Base-by-base conservation (phyloP, 2,797 vertebrate genomes). In the Enteromius mattozi region DNA sequence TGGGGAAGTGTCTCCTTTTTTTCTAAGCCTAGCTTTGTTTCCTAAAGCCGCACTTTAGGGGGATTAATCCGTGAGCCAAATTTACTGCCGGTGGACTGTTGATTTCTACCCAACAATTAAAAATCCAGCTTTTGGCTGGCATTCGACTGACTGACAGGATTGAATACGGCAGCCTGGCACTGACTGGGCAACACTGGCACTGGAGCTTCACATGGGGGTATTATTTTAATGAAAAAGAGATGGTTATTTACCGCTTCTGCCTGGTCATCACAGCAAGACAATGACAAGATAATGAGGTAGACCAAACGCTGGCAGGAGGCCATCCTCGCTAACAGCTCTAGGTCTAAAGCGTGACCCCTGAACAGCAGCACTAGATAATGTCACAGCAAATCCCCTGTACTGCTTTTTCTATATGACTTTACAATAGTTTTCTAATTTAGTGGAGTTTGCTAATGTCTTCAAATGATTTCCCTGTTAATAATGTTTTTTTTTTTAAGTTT, bases 201-300 rank as follows among this genome's bases (percentile, higher is more conserved):
- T 88, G 91, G 87, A 85, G 83, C 89, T 85, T 89, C 92, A 88
- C 90, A 94, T 92, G 92, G 91, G 91, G 91, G 89, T 94, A 92
- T 94, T 93, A 91, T 92, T 94, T 95, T 93, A 93, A 95, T 93
- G 89, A 90, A 88, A 93, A 93, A 88, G 88, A 91, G 90, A 88
- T 85, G 89, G 88, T 91, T 91, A 93, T 94, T 94, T 91, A 93
- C 93, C 90, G 89, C 80, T 77, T 88, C 88, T 88, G 92, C 91
- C 91, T 75, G 89, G 91, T 89, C 90, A 87, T 92, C 91, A 90
- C 84, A 78, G 86, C 92, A 90, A 90, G 88, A 93, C 92, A 94
- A 93, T 93, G 90, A 88, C 81, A 78, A 91, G 91, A 93, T 92
- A 94, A 94, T 93, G 89, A 91, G 90, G 88, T 89, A 89, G 90